Percentiles rank a stretch among this genome's conserved stretches.
Evolutionary conservation across 2,888 invertebrate species (phyloP).

Genomic region (Celastrina argiolus): DNA sequence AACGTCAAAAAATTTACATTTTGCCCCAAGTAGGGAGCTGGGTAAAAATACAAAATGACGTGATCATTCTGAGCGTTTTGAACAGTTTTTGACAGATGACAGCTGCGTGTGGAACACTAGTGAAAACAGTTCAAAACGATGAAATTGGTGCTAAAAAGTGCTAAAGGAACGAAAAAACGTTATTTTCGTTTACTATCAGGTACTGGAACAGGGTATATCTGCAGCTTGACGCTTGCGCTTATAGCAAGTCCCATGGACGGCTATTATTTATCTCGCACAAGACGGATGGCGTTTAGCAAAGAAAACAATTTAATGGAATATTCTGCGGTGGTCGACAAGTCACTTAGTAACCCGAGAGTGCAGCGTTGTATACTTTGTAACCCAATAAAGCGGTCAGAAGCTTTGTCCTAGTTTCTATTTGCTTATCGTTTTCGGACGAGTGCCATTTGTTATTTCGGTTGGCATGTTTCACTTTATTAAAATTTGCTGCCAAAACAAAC

Average conservation of each 20-base stretch:
- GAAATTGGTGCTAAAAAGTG: too few relatives aligned
- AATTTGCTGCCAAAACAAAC: slow-evolving; percentile 12
- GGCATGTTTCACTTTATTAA: not conserved
- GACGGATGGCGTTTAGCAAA: slow-evolving; percentile 57
- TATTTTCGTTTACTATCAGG: too few relatives aligned
- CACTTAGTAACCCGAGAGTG: slow-evolving; percentile 69
- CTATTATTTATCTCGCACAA: slow-evolving; percentile 49
- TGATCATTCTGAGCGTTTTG: too few relatives aligned
- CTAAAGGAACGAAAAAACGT: too few relatives aligned
- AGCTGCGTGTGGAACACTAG: too few relatives aligned
- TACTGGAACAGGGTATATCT: too few relatives aligned
- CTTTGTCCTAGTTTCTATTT: slow-evolving; percentile 60
- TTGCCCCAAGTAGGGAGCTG: too few relatives aligned
- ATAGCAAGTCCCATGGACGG: slow-evolving; percentile 35
- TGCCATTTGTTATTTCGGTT: slow-evolving; percentile 24
- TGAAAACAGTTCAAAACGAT: too few relatives aligned
- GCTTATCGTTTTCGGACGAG: slow-evolving; percentile 46
- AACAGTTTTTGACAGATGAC: too few relatives aligned
- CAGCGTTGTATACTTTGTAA: slow-evolving; percentile 65
- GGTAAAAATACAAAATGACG: too few relatives aligned
- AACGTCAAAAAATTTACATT: too few relatives aligned
- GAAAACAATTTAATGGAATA: slow-evolving; percentile 73
- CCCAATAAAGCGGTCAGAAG: slow-evolving; percentile 62
- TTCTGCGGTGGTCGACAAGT: slow-evolving; percentile 65
- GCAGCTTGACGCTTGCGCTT: not conserved